These are phyloP conservation scores for Lithobates pipiens DNA, from an alignment of 2,797 vertebrate genomes.

Conservation along the genomic window DNA sequence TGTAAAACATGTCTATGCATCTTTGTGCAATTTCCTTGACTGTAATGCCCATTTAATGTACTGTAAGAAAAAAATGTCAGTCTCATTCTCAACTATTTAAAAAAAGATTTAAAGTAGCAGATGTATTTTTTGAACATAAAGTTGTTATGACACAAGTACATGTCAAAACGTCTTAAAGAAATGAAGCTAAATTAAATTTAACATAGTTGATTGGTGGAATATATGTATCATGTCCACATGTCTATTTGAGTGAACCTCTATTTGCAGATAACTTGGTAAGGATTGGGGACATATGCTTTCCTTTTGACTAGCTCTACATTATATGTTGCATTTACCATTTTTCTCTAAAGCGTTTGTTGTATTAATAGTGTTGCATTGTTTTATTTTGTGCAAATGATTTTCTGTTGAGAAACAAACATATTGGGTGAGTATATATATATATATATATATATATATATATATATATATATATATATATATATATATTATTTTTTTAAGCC, in stretches of 20 bases:
- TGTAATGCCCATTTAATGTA: constrained; percentile 60
- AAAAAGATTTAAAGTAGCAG: constrained; percentile 60
- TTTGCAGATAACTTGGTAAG: constrained; percentile 15
- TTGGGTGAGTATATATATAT: no score
- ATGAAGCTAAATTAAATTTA: constrained; percentile 47
- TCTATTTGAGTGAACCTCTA: not conserved
- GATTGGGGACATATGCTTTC: not conserved
- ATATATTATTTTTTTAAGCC: no score
- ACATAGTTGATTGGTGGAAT: constrained; percentile 22
- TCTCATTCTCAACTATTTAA: constrained; percentile 56
- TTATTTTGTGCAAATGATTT: no score
- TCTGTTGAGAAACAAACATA: no score
- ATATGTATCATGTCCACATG: not conserved
- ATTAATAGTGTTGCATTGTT: no score
- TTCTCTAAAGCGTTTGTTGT: no score
- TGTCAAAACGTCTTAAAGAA: constrained; percentile 39
- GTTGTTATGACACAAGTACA: constrained; percentile 56
- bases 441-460: no score
- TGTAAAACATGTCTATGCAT: constrained; percentile 39
- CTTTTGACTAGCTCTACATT: not conserved
- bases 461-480: no score
- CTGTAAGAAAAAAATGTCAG: constrained; percentile 61
- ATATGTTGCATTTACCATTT: constrained; percentile 10
- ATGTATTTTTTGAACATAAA: constrained; percentile 60
- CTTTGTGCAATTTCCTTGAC: constrained; percentile 53